These are phyloP conservation scores for Ondatra zibethicus DNA, from an alignment of 2,113 vertebrate genomes.

Conservation along the genomic window DNA sequence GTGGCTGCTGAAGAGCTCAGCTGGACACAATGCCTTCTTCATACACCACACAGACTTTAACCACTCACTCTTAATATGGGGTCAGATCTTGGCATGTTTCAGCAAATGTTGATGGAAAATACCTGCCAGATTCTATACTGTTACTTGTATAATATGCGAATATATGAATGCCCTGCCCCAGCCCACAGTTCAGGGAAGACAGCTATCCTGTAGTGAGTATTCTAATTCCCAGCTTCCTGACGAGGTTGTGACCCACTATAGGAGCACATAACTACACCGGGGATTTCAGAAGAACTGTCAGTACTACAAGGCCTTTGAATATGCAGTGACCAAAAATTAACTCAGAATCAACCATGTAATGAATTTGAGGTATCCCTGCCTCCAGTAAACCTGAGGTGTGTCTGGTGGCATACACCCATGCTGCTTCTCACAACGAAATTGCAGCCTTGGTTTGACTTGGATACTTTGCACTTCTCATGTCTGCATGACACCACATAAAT, in stretches of 20 bases:
- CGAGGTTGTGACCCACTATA: too few species aligned
- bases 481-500: too few species aligned
- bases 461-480: not conserved
- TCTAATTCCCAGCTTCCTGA: not conserved
- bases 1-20: slow-evolving; percentile 38
- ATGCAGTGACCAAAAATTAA: not conserved
- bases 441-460: not conserved
- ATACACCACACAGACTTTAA: slow-evolving; percentile 1
- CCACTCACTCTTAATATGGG: not conserved
- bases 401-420: not conserved
- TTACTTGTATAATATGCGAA: not conserved
- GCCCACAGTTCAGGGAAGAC: not conserved
- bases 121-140: not conserved
- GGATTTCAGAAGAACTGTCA: not conserved
- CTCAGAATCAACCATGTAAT: not conserved
- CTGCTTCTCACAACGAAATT: too few species aligned
- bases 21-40: slow-evolving; percentile 32
- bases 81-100: slow-evolving; percentile 18
- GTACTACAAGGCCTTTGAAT: not conserved
- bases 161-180: not conserved
- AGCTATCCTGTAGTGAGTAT: not conserved
- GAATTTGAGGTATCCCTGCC: not conserved
- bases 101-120: not conserved
- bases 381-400: not conserved
- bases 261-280: too few species aligned